These are phyloP conservation scores for Ictalurus furcatus DNA, from an alignment of 2,113 vertebrate species.

Conservation along the genomic window DNA sequence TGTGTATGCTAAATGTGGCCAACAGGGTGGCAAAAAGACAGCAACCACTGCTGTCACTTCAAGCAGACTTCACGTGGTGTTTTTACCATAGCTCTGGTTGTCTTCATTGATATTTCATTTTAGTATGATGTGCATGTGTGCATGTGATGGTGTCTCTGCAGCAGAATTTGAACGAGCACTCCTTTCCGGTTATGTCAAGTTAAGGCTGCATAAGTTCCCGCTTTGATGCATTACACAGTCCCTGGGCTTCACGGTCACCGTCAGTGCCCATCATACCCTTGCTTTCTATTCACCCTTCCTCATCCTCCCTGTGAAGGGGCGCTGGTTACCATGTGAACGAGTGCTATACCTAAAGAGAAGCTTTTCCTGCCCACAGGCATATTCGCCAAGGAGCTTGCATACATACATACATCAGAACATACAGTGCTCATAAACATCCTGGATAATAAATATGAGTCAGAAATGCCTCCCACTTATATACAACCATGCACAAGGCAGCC, in stretches of 20 bases:
- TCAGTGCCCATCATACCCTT: neutral
- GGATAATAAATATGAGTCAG: slow-evolving; percentile 8
- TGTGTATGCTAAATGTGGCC: slow-evolving; percentile 32
- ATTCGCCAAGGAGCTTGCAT: slow-evolving; percentile 11
- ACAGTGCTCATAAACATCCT: neutral
- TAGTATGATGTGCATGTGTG: neutral
- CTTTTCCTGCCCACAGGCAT: slow-evolving; percentile 22
- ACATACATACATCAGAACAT: neutral
- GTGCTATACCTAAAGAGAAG: slow-evolving; percentile 44
- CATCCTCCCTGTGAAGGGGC: slow-evolving; percentile 16
- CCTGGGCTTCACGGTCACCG: neutral
- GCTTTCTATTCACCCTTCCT: slow-evolving; percentile 31
- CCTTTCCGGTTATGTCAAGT: neutral
- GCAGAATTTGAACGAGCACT: neutral
- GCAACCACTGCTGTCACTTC: slow-evolving; percentile 52
- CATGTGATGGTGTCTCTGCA: no score
- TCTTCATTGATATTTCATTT: slow-evolving; percentile 26
- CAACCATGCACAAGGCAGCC: neutral
- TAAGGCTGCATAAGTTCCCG: neutral
- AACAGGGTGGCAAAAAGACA: slow-evolving; percentile 41
- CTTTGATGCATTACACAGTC: neutral
- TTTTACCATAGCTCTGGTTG: slow-evolving; percentile 19
- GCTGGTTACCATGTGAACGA: slow-evolving; percentile 62
- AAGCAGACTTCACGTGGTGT: slow-evolving; percentile 42
- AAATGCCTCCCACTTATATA: slow-evolving; percentile 14